phyloP scores from a whole-genome alignment of 2,113 vertebrate species.

The Pungitius pungitius region DNA sequence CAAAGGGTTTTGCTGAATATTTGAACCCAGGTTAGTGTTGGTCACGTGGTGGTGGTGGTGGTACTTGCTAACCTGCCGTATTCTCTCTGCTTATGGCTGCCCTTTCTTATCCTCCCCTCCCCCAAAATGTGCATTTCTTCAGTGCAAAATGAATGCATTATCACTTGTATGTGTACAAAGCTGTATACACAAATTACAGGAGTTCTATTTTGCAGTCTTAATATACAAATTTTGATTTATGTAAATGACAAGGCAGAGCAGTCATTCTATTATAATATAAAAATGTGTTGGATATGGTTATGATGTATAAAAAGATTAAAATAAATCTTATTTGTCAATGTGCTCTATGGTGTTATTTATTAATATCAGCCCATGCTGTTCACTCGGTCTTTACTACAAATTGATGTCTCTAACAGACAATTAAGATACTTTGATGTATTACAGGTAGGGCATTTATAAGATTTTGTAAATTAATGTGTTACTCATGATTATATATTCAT shows the following conservation, averaged over 20 bases:
- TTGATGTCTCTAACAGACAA: neutral
- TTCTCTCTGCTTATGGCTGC: conserved; percentile 74
- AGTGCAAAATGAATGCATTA: conserved; percentile 63
- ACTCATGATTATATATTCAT: neutral
- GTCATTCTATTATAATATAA: conserved; percentile 82
- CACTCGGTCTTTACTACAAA: neutral
- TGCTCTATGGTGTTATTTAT: conserved; percentile 27
- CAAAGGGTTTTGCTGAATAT: conserved; percentile 44
- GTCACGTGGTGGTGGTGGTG: conserved; percentile 63
- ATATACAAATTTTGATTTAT: conserved; percentile 77
- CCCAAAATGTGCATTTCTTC: conserved; percentile 61
- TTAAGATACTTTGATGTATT: neutral
- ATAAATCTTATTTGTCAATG: conserved; percentile 84
- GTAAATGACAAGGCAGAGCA: conserved; percentile 76
- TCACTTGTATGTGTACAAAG: conserved; percentile 78
- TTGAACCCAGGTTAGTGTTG: conserved; percentile 67
- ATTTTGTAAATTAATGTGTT: neutral
- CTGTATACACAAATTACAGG: conserved; percentile 76
- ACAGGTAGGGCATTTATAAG: too few species aligned
- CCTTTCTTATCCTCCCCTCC: conserved; percentile 50
- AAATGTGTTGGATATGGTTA: conserved; percentile 81
- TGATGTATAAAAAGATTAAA: conserved; percentile 79
- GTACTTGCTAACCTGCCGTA: conserved; percentile 68
- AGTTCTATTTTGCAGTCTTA: conserved; percentile 84
- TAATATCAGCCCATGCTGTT: neutral